Evolutionary conservation across 1,140 invertebrate genomes (phyloP).

Genomic region (Drosophila kohkoa): DNA sequence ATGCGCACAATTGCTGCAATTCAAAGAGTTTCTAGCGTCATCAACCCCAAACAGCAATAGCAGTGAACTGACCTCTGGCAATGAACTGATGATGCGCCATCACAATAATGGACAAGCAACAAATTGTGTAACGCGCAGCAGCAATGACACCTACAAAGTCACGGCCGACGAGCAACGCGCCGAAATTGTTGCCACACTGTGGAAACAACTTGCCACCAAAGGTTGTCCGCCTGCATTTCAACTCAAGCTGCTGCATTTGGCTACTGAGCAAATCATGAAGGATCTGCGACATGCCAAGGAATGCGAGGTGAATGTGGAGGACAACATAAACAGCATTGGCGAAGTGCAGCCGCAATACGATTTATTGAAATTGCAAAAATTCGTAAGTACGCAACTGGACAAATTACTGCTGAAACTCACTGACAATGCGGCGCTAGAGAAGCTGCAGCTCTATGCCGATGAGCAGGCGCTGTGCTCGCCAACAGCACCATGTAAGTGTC

Average conservation of each 20-base stretch:
- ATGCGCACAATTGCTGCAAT: constrained; percentile 61
- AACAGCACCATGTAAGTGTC: constrained; percentile 16
- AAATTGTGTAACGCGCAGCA: constrained; percentile 71
- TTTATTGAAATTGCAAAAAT: constrained; percentile 78
- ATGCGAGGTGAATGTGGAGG: constrained; percentile 58
- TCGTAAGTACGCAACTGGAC: constrained; percentile 57
- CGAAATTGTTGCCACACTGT: constrained; percentile 66
- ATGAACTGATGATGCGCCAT: constrained; percentile 28
- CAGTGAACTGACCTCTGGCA: constrained; percentile 38
- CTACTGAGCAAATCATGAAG: constrained; percentile 50
- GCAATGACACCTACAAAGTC: constrained; percentile 74
- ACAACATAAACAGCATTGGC: constrained; percentile 6
- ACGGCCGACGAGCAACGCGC: constrained; percentile 61
- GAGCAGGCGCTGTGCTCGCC: constrained; percentile 27
- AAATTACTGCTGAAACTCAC: constrained; percentile 65
- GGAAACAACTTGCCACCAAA: constrained; percentile 53
- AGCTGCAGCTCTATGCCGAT: constrained; percentile 60
- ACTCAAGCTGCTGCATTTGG: constrained; percentile 53
- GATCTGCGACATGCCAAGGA: constrained; percentile 69
- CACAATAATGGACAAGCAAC: constrained; percentile 6
- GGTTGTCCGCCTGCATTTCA: constrained; percentile 68
- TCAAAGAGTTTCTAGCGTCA: constrained; percentile 62
- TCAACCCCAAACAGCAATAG: constrained; percentile 20
- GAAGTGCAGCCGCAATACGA: constrained; percentile 65
- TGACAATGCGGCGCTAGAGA: constrained; percentile 66